These are phyloP conservation scores for Thunnus thynnus DNA, from an alignment of 2,113 vertebrate genomes.

Conservation along the genomic window DNA sequence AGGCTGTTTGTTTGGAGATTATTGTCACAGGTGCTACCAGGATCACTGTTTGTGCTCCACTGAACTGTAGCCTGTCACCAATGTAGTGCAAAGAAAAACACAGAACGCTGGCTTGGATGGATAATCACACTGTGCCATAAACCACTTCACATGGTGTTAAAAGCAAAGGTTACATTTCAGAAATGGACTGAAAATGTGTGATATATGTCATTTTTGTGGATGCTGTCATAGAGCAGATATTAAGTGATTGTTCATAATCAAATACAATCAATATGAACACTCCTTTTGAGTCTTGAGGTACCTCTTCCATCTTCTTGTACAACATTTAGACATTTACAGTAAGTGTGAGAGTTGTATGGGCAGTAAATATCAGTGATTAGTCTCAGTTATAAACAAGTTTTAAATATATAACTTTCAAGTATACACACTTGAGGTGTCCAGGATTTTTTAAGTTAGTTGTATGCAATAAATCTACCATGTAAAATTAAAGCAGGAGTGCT, in stretches of 20 bases:
- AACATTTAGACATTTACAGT: background rate
- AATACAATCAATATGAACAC: too few relatives aligned
- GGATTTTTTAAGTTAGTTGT: background rate
- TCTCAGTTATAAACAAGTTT: background rate
- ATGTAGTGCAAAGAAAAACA: background rate
- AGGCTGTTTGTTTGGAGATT: slow-evolving; percentile 40
- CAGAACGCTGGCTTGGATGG: background rate
- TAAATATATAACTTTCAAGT: background rate
- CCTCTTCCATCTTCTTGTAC: background rate
- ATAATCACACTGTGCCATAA: background rate
- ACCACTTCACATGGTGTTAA: too few relatives aligned
- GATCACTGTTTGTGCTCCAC: slow-evolving; percentile 4
- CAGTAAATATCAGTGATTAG: background rate
- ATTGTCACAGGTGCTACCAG: slow-evolving; percentile 21
- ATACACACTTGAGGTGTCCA: background rate
- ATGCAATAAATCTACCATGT: too few relatives aligned
- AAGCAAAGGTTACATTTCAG: too few relatives aligned
- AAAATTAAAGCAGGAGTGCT: background rate
- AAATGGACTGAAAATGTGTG: background rate
- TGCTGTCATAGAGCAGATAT: too few relatives aligned
- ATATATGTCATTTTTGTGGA: too few relatives aligned
- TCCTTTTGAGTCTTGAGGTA: background rate
- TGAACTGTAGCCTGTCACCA: background rate
- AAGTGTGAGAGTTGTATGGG: background rate
- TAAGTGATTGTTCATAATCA: background rate